Evolutionary conservation across 2,888 invertebrate species (phyloP).

Genomic region (Sinotaia quadrata): DNA sequence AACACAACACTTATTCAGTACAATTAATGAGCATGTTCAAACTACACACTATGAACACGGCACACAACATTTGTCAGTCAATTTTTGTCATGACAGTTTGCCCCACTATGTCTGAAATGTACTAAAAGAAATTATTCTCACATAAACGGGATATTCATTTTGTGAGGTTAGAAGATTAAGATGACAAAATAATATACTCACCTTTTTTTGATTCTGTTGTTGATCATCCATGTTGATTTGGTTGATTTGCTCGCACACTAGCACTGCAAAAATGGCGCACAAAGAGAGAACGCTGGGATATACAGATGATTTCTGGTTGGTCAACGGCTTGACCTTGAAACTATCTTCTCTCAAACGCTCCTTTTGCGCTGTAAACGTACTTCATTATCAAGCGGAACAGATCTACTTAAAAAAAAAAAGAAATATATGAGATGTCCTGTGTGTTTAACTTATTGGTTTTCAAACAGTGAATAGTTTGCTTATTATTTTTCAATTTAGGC

Average conservation of each 20-base stretch:
- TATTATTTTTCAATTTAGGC: too few relatives aligned
- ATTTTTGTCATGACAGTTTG: not conserved
- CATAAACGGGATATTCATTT: too few relatives aligned
- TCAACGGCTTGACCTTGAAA: not conserved
- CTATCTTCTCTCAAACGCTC: not conserved
- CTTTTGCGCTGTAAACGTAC: too few relatives aligned
- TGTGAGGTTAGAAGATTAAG: too few relatives aligned
- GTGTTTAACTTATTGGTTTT: too few relatives aligned
- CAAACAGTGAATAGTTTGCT: too few relatives aligned
- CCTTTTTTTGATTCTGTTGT: constrained; percentile 36
- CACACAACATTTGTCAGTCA: not conserved
- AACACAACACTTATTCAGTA: not conserved
- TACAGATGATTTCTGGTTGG: not conserved
- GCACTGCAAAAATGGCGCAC: constrained; percentile 34
- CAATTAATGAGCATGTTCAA: not conserved
- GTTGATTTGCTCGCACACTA: not conserved
- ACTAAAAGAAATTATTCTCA: too few relatives aligned
- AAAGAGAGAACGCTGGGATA: constrained; percentile 39
- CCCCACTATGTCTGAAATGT: not conserved
- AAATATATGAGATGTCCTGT: too few relatives aligned
- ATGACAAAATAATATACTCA: constrained; percentile 5
- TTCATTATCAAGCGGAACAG: too few relatives aligned
- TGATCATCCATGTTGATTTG: constrained; percentile 35
- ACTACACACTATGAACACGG: not conserved
- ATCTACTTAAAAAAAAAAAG: too few relatives aligned